phyloP scores from a whole-genome alignment of 2,113 vertebrate genomes.

The Nothoprocta perdicaria region DNA sequence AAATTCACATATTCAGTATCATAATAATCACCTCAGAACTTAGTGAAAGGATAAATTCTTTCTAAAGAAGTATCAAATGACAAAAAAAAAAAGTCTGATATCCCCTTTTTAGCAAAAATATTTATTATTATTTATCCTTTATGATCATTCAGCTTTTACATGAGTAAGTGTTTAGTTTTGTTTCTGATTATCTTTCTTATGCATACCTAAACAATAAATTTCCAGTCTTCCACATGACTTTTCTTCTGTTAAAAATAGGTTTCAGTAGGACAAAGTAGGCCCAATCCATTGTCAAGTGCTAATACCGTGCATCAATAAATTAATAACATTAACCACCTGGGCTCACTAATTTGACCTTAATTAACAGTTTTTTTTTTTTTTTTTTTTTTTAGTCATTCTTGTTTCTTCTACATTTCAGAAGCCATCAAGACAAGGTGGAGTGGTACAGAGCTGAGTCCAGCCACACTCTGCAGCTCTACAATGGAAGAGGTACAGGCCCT shows the following conservation, averaged over 20 bases:
- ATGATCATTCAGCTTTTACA: not conserved
- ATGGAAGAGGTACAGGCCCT: not conserved
- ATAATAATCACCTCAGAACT: not conserved
- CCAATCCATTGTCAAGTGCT: not conserved
- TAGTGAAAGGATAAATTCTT: not conserved
- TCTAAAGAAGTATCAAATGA: not conserved
- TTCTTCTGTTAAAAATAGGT: not conserved
- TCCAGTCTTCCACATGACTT: not conserved
- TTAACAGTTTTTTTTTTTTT: not conserved
- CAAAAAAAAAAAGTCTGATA: not conserved
- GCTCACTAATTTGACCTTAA: not conserved
- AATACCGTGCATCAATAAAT: not conserved
- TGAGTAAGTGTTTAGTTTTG: not conserved
- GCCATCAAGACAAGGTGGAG: not conserved
- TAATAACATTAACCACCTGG: not conserved
- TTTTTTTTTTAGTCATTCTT: not conserved
- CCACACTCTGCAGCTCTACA: fast-evolving
- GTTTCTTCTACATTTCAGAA: not conserved
- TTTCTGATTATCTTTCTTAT: not conserved
- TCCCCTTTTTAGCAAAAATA: not conserved
- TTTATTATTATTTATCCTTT: not conserved
- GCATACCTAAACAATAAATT: not conserved
- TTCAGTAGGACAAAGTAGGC: not conserved
- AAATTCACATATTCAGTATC: not conserved
- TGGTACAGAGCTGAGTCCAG: not conserved